phyloP scores from a whole-genome alignment of 2,797 vertebrate species.

The Pelochelys cantorii region DNA sequence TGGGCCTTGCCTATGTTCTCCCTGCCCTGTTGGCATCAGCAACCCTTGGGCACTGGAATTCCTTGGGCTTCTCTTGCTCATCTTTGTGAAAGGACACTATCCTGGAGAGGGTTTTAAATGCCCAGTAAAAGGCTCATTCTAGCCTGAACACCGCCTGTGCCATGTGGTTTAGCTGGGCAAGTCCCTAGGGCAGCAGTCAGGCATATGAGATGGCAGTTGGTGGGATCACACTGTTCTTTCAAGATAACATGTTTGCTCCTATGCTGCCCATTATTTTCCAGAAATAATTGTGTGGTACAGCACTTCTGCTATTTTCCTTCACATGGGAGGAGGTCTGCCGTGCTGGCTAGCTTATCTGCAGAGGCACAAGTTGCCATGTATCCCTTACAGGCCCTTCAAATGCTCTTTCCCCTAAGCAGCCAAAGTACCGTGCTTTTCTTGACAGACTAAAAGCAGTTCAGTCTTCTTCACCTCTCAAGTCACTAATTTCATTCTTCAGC shows the following conservation, averaged over 20 bases:
- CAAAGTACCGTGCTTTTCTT: slow-evolving; percentile 7
- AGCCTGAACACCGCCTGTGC: neutral
- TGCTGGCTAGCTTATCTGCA: slow-evolving; percentile 32
- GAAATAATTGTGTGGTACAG: slow-evolving; percentile 16
- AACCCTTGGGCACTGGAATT: neutral
- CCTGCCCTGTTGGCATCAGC: neutral
- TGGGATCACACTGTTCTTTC: neutral
- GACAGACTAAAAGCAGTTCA: slow-evolving; percentile 12
- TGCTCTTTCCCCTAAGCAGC: slow-evolving; percentile 31
- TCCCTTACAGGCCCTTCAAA: slow-evolving; percentile 18
- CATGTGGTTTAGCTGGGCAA: neutral
- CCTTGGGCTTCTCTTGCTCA: neutral
- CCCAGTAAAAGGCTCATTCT: neutral
- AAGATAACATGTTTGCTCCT: neutral
- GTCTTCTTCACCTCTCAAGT: slow-evolving; percentile 1
- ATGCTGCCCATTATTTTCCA: slow-evolving; percentile 3
- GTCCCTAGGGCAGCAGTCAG: neutral
- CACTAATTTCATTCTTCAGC: neutral
- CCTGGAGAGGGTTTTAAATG: neutral
- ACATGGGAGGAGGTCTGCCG: slow-evolving; percentile 5
- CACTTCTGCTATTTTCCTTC: neutral
- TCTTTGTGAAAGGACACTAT: neutral
- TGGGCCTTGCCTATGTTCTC: neutral
- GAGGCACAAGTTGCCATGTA: slow-evolving; percentile 20
- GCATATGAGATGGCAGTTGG: neutral